Evolutionary conservation across 1,140 invertebrate species (phyloP), one percentile per base, ranked within the genome.

Genomic region (Lasioglossum baleicum): DNA sequence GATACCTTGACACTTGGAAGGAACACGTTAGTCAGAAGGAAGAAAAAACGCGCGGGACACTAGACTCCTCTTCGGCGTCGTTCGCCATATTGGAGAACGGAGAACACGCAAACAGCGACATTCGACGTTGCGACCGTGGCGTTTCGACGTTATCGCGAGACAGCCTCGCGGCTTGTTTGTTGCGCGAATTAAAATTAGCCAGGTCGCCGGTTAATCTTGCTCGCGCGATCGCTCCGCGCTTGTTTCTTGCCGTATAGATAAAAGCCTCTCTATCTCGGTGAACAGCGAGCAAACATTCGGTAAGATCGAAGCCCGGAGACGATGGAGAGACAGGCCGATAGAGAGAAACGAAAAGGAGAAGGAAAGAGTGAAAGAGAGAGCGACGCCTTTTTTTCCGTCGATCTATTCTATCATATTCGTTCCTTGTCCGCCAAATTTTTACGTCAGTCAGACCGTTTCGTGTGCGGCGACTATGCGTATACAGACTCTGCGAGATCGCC

Each of bases 151-250:
- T 81, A 80, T 68, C 65, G 70, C 63, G 60, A 20, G 69, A 35
- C 53, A 58, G 69, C 51, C 31, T 66, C 6, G 63, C 68, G 53
- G 63, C 64, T 76, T 88, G 76, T 88, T 86, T 88, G 81, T 80
- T 71, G n/a, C 20, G 6, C 82, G 76, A 86, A 87, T 87, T 88
- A 88, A 88, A 89, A 88, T 89, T 87, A 87, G 85, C 83, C 85
- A 83, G 78, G 80, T 66, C 67, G 63, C 31, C 72, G 67, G 69
- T 75, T 89, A 88, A 88, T 87, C 84, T 85, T 40, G 73, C 56
- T 31, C 58, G 66, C 40, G 22, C 75, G 80, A 88, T 85, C 80
- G 65, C 77, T 48, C 64, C n/a, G n/a, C 40, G 42, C 70, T 77
- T 51, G 31, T 75, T 58, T 44, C 65, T 74, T 64, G 56, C 74